Percentiles rank a stretch among this genome's conserved stretches.
phyloP scores from a whole-genome alignment of 2,113 vertebrate species.

The Heterocephalus glaber region DNA sequence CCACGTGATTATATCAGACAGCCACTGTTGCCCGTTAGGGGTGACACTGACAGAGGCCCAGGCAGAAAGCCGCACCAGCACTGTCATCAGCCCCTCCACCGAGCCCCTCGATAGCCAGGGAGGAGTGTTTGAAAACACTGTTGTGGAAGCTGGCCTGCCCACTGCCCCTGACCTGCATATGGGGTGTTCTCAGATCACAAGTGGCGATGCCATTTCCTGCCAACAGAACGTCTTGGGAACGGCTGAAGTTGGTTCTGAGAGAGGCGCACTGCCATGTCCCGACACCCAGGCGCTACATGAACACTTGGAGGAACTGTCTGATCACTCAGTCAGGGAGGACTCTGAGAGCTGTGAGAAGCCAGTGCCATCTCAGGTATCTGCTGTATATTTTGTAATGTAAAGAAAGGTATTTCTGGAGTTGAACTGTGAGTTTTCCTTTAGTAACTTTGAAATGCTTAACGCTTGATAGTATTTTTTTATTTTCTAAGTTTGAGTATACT shows the following conservation, averaged over 20 bases:
- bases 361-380: conserved; percentile 82
- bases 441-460: background rate
- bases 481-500: conserved; percentile 32
- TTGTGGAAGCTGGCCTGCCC: background rate
- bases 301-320: conserved; percentile 86
- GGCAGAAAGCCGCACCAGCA: conserved; percentile 57
- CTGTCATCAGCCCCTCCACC: conserved; percentile 55
- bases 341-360: conserved; percentile 69
- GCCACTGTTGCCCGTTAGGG: conserved; percentile 92
- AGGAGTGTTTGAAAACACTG: conserved; percentile 71
- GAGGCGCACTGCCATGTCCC: conserved; percentile 81
- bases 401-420: background rate
- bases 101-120: conserved; percentile 61
- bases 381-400: conserved; percentile 25
- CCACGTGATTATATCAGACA: conserved; percentile 98
- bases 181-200: conserved; percentile 46
- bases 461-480: background rate
- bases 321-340: conserved; percentile 83
- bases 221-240: background rate
- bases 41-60: conserved; percentile 88
- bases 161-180: conserved; percentile 60
- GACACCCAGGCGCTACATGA: conserved; percentile 90
- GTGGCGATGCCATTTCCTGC: conserved; percentile 35
- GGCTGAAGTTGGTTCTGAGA: conserved; percentile 73
- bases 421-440: background rate